Conservation (phyloP, 2,113 vertebrate genomes). For the Xyliphius kryptos region DNA sequence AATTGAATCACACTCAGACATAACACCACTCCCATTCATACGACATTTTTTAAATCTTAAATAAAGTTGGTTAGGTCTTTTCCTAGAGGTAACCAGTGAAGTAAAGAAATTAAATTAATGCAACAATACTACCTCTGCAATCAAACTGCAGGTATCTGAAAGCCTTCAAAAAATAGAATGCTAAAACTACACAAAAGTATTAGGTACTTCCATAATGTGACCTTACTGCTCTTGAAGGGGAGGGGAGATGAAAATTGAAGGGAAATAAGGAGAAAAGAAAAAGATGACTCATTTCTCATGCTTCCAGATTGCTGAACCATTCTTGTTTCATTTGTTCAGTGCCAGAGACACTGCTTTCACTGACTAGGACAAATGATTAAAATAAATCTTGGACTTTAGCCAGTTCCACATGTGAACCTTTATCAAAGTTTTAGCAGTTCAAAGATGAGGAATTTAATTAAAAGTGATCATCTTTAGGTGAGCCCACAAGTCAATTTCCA, state of each 20-base stretch:
- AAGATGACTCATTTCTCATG: not conserved
- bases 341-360: slow-evolving; percentile 10
- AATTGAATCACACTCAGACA: no score
- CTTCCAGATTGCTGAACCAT: slow-evolving; percentile 3
- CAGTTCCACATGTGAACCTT: slow-evolving; percentile 8
- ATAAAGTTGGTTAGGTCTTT: no score
- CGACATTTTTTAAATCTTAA: no score
- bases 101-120: no score
- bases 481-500: not conserved
- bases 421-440: slow-evolving; percentile 11
- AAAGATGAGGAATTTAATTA: slow-evolving; percentile 28
- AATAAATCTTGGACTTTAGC: slow-evolving; percentile 1
- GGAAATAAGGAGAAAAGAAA: not conserved
- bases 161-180: no score
- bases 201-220: not conserved
- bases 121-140: no score
- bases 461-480: no score
- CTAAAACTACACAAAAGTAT: no score
- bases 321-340: slow-evolving; percentile 23
- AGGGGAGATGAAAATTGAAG: no score
- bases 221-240: slow-evolving; percentile 3
- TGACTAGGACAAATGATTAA: not conserved
- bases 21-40: no score
- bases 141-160: no score
- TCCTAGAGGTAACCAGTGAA: no score